Conservation (phyloP, 2,888 invertebrate genomes). For the Eustalomyia histrio region DNA sequence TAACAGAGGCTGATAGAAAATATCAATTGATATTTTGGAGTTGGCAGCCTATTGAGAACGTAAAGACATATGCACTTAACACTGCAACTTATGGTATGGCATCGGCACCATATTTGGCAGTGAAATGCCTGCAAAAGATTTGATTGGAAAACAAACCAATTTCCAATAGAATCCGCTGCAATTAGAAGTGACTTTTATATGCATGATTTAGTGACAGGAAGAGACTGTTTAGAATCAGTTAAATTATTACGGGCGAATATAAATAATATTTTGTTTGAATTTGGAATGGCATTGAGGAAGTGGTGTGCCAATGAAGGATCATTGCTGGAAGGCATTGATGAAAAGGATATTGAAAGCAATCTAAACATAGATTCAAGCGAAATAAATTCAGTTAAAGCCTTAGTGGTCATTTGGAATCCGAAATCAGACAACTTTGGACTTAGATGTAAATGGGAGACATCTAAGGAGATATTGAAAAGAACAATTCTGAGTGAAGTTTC, state of each 20-base stretch:
- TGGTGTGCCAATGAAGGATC: too few species aligned
- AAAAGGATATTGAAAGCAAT: too few species aligned
- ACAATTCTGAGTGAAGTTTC: too few species aligned
- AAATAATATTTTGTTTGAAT: slow-evolving; percentile 5
- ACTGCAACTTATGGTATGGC: slow-evolving; percentile 64
- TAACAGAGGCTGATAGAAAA: too few species aligned
- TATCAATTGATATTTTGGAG: slow-evolving; percentile 53
- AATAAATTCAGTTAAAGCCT: too few species aligned
- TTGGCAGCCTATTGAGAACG: slow-evolving; percentile 14
- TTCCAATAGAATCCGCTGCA: slow-evolving; percentile 56
- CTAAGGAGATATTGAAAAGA: too few species aligned
- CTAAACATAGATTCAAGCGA: too few species aligned
- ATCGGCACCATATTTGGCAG: slow-evolving; percentile 63
- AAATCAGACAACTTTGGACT: too few species aligned
- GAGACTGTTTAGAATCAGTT: slow-evolving; percentile 5
- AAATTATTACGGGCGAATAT: neutral
- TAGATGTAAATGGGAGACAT: too few species aligned
- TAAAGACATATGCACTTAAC: slow-evolving; percentile 57
- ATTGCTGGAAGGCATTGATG: slow-evolving; percentile 10
- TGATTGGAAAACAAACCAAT: slow-evolving; percentile 61
- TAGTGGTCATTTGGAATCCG: too few species aligned
- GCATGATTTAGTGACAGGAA: slow-evolving; percentile 45
- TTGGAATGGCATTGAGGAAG: slow-evolving; percentile 22
- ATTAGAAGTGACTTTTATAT: slow-evolving; percentile 63
- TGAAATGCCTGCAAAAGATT: slow-evolving; percentile 39